Base-by-base conservation (phyloP, 2,888 invertebrate species). In the Melolontha melolontha region DNA sequence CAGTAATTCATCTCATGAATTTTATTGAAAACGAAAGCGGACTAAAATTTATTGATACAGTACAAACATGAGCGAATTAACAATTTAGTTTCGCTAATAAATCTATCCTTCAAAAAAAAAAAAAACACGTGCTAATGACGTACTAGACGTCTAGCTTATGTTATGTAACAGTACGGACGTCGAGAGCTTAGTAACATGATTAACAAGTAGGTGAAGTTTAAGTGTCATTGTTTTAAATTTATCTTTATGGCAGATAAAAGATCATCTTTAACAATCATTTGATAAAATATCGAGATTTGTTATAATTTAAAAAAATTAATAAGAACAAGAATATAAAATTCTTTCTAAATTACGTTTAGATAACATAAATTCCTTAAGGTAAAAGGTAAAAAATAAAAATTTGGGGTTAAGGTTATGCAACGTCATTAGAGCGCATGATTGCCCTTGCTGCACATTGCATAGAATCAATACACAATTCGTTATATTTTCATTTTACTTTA, bases 331-430 rank as follows among this genome's bases (percentile, higher is more conserved):
- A 22, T 22, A 4, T 22, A 22, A 4, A 22, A 4, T 22, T 22
- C 4, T 22, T 22, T 4, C 22, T 22, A 22, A 22, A 22, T 22
- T 22, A 22, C 4, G 4, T 22, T 22, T 22, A 22, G 22, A 22
- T 4, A 22, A n/a, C n/a, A n/a, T n/a, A n/a, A n/a, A n/a, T 22
- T 4, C 4, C 4, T 22, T 22, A 22, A 4, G 4, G 4, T 22
- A 22, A 22, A 22, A 22, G n/a, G 42, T 47, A 41, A 64, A 41
- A 64, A 47, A 57, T 69, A 64, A 68, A 55, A 50, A n/a, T 72
- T 64, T 51, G 54, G 67, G 71, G 72, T 69, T 66, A 72, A 72
- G 73, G 72, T 73, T 73, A 73, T 70, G 69, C 66, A 73, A 73
- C 34, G 14, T 12, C 12, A 27, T 39, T 12, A 59, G 44, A 34